Evolutionary conservation across 2,888 invertebrate species (phyloP).

Genomic region (Drosophila aldrichi): DNA sequence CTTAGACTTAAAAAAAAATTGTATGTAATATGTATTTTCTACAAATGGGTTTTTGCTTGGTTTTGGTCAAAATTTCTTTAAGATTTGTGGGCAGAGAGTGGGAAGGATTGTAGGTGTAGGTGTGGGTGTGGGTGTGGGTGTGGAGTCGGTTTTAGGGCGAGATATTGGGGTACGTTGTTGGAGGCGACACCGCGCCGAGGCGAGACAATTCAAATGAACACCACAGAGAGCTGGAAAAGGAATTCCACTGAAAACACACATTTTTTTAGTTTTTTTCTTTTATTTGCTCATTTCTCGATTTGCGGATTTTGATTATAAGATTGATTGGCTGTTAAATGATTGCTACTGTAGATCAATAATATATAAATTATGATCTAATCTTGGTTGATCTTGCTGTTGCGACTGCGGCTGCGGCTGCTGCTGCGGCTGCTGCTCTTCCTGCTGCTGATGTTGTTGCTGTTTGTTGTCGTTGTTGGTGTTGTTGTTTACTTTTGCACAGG

Average conservation of each 20-base stretch:
- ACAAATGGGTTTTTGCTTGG: conserved; percentile 28
- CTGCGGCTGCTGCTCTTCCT: conserved; percentile 14
- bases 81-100: neutral
- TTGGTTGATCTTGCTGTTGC: conserved; percentile 34
- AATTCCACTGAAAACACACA: conserved; percentile 75
- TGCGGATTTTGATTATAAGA: conserved; percentile 77
- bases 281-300: conserved; percentile 80
- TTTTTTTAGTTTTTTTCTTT: conserved; percentile 73
- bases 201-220: conserved; percentile 78
- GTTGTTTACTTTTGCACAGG: conserved; percentile 49
- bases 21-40: conserved; percentile 25
- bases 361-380: conserved; percentile 49
- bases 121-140: too few relatives aligned
- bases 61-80: conserved; percentile 71
- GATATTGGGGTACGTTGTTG: neutral
- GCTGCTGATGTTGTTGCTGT: conserved; percentile 6
- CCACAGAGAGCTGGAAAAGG: conserved; percentile 67
- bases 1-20: conserved; percentile 38
- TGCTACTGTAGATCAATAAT: conserved; percentile 60
- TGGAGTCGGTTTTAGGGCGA: neutral
- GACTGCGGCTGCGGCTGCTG: conserved; percentile 27
- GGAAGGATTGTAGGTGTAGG: too few relatives aligned
- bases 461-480: conserved; percentile 21
- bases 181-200: conserved; percentile 59
- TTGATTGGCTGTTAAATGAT: conserved; percentile 57